These are phyloP conservation scores for Rhagologus leucostigma DNA, from an alignment of 2,113 vertebrate species.

Conservation along the genomic window DNA sequence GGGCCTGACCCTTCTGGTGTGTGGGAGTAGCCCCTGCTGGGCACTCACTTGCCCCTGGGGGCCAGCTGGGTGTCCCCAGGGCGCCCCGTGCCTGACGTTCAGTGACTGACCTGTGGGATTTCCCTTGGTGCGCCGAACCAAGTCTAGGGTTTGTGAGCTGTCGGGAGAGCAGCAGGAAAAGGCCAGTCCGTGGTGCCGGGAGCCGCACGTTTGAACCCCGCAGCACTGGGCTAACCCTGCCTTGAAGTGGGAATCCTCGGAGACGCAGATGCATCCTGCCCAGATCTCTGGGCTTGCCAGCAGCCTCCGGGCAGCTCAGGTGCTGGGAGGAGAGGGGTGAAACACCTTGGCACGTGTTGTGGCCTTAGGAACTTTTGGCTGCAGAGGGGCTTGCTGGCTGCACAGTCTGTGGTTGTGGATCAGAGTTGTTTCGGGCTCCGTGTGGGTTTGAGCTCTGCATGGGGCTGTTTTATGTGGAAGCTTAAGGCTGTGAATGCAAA, in stretches of 20 bases:
- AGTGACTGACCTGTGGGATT: not conserved
- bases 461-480: fast-evolving
- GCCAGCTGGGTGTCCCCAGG: not conserved
- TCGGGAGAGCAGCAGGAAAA: not conserved
- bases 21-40: not conserved
- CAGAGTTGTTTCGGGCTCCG: not conserved
- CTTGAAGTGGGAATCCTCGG: fast-evolving
- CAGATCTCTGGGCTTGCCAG: not conserved
- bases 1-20: not conserved
- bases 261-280: not conserved
- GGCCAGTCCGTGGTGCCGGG: fast-evolving
- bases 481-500: not conserved
- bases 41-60: not conserved
- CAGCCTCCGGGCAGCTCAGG: not conserved
- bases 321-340: not conserved
- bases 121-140: not conserved
- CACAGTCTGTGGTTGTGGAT: not conserved
- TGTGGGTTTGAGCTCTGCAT: not conserved
- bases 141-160: not conserved
- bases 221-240: not conserved
- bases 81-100: fast-evolving
- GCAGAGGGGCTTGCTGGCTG: not conserved
- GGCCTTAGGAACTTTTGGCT: not conserved
- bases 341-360: not conserved
- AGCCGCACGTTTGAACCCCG: not conserved